These are phyloP conservation scores for Lottia gigantea DNA, from an alignment of 2,888 invertebrate genomes.

Conservation along the genomic window DNA sequence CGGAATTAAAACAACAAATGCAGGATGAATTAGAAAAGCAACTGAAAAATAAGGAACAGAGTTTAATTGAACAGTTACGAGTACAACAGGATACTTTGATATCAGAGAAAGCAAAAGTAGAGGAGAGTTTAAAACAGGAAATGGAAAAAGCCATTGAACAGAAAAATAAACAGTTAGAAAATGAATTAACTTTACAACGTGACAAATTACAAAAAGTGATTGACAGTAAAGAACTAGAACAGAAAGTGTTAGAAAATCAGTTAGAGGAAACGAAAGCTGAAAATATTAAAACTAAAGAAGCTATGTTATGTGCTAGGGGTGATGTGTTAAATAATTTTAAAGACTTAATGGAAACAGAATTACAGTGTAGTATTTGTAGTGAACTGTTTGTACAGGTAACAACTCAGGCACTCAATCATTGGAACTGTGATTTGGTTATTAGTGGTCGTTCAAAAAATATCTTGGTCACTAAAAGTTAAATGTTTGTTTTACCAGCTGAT, in stretches of 20 bases:
- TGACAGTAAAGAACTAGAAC: constrained; percentile 56
- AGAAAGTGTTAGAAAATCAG: constrained; percentile 57
- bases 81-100: constrained; percentile 39
- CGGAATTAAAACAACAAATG: constrained; percentile 66
- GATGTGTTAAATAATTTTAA: constrained; percentile 60
- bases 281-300: constrained; percentile 52
- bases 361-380: constrained; percentile 81
- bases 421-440: too few relatives aligned
- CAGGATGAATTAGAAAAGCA: constrained; percentile 36
- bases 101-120: constrained; percentile 55
- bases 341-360: constrained; percentile 71
- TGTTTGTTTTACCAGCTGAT: too few relatives aligned
- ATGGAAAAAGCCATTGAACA: constrained; percentile 74
- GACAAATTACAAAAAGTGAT: constrained; percentile 41
- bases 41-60: constrained; percentile 38
- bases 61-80: constrained; percentile 39
- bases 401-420: not conserved
- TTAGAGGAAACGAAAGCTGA: constrained; percentile 52
- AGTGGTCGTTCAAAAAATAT: too few relatives aligned
- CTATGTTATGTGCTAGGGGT: constrained; percentile 49
- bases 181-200: constrained; percentile 39
- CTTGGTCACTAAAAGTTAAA: too few relatives aligned
- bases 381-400: constrained; percentile 77
- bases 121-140: constrained; percentile 68
- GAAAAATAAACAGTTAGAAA: constrained; percentile 55